Evolutionary conservation across 2,113 vertebrate species (phyloP).

Genomic region (Myotis yumanensis): DNA sequence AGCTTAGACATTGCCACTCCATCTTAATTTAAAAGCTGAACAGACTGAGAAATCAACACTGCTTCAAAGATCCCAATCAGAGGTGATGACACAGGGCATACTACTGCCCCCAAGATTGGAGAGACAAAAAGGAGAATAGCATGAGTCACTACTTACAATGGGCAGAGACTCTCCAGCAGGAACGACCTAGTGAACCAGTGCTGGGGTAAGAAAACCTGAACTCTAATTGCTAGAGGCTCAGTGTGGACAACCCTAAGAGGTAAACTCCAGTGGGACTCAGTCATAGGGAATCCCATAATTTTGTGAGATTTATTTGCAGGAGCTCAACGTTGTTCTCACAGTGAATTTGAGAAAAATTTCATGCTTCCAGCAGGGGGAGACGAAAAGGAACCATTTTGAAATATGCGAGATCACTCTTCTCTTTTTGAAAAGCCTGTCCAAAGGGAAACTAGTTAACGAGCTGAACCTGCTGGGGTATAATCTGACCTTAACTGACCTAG

Average conservation of each 20-base stretch:
- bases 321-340: not conserved
- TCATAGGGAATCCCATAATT: not conserved
- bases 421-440: not conserved
- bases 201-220: not conserved
- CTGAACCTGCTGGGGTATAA: not conserved
- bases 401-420: not conserved
- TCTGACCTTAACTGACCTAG: not conserved
- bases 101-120: accelerated
- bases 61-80: not conserved
- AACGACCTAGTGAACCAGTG: not conserved
- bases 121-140: not conserved
- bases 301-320: not conserved
- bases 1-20: not conserved
- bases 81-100: not conserved
- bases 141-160: not conserved
- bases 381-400: not conserved
- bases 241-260: not conserved
- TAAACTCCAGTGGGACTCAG: not conserved
- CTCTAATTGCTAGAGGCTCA: not conserved
- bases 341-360: not conserved
- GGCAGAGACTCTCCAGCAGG: not conserved
- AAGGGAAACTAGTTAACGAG: not conserved
- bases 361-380: not conserved
- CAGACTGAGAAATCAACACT: not conserved
- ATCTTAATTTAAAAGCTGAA: not conserved